Evolutionary conservation across 1,140 invertebrate genomes (phyloP).

Genomic region (Lanistes nyassanus): DNA sequence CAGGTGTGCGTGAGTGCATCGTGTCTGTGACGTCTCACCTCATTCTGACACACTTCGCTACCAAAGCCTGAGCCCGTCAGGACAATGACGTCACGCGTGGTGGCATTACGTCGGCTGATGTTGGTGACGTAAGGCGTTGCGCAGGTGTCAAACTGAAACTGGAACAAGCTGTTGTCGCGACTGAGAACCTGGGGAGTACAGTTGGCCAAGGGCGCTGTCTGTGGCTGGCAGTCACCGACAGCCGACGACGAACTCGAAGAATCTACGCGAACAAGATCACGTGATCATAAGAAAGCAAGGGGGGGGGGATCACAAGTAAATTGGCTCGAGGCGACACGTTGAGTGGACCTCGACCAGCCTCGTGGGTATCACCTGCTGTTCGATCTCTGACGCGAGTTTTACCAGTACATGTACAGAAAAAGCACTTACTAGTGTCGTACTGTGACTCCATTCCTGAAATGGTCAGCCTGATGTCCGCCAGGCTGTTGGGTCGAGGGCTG

Average conservation of each 20-base stretch:
- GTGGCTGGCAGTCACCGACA: constrained; percentile 1
- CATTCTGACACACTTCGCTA: constrained; percentile 36
- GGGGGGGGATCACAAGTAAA: too few species aligned
- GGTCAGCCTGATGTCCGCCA: constrained; percentile 29
- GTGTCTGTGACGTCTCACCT: constrained; percentile 19
- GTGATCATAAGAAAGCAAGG: too few species aligned
- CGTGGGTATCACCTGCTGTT: too few species aligned
- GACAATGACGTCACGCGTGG: constrained; percentile 33
- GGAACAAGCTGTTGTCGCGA: constrained; percentile 30
- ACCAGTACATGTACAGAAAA: not conserved
- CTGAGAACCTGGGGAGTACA: constrained; percentile 25
- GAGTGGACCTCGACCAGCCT: too few species aligned
- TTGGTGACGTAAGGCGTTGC: constrained; percentile 40
- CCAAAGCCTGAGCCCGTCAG: constrained; percentile 45
- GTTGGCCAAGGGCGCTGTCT: not conserved
- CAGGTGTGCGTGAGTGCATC: not conserved
- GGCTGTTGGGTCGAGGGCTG: not conserved
- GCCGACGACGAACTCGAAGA: not conserved
- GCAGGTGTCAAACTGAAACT: constrained; percentile 44
- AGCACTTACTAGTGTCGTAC: constrained; percentile 36
- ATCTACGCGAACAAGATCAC: not conserved
- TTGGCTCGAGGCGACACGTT: too few species aligned
- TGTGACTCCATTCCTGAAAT: constrained; percentile 40
- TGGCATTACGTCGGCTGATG: constrained; percentile 35
- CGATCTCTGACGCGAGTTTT: too few species aligned